These are phyloP conservation scores for Exocentrus adspersus DNA, from an alignment of 2,888 invertebrate species.

Conservation along the genomic window DNA sequence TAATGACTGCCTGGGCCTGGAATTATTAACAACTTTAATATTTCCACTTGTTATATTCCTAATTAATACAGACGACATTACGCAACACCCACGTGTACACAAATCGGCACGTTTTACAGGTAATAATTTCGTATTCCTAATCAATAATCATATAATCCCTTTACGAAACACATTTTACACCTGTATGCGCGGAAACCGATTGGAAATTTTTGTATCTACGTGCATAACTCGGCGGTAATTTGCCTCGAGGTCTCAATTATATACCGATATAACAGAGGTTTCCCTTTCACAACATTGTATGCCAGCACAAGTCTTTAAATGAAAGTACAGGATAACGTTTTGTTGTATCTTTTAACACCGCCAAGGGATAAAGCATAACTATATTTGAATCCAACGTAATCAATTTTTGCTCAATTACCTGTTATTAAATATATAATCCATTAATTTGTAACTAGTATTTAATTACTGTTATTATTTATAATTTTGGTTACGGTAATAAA, in stretches of 20 bases:
- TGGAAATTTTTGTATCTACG: neutral
- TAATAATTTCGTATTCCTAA: neutral
- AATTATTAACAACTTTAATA: neutral
- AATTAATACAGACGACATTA: neutral
- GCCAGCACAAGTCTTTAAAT: too few relatives aligned
- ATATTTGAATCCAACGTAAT: too few relatives aligned
- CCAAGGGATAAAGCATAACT: too few relatives aligned
- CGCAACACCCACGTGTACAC: neutral
- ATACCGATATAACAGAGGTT: slow-evolving; percentile 1
- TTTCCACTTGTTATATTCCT: neutral
- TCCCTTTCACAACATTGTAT: neutral
- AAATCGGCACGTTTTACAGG: too few relatives aligned
- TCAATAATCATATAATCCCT: neutral
- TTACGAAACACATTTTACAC: neutral
- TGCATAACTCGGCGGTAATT: neutral
- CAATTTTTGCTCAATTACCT: too few relatives aligned
- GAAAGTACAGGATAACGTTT: too few relatives aligned
- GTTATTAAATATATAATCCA: too few relatives aligned
- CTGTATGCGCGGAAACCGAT: neutral
- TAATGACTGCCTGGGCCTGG: neutral
- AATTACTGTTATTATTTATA: too few relatives aligned
- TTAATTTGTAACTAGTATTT: too few relatives aligned
- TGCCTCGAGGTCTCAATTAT: neutral
- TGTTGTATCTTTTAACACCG: too few relatives aligned
- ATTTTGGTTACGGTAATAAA: too few relatives aligned